A percentile compares a stretch with the other conserved stretches of the same genome.
These are phyloP conservation scores for Strongylocentrotus purpuratus DNA, from an alignment of 35 echinoderm and acorn worm species.

Conservation along the genomic window DNA sequence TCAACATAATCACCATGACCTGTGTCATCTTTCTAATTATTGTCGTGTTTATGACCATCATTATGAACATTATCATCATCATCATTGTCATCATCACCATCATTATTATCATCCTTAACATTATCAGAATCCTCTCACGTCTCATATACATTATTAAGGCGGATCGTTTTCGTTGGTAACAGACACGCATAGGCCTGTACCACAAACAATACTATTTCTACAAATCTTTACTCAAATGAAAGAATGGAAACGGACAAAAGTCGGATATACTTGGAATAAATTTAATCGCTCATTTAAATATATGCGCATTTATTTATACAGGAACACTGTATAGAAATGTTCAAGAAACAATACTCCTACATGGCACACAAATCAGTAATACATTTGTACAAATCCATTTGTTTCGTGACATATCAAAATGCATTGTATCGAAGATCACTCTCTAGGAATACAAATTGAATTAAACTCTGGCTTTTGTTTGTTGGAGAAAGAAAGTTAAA, in stretches of 20 bases:
- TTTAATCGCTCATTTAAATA: conserved; percentile 54
- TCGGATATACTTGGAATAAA: background rate
- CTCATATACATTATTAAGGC: background rate
- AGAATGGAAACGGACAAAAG: background rate
- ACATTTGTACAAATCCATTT: background rate
- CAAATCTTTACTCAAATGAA: background rate
- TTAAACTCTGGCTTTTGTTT: background rate
- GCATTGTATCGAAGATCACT: background rate
- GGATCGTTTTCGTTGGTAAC: background rate
- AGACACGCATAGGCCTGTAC: background rate
- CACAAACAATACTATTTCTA: background rate
- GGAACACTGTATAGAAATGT: conserved; percentile 5
- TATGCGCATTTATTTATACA: conserved; percentile 48
- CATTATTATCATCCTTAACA: background rate
- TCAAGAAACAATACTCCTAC: background rate
- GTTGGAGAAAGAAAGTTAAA: background rate
- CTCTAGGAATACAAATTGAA: background rate
- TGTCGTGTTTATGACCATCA: too few species aligned
- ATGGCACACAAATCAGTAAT: background rate
- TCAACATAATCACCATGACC: too few species aligned
- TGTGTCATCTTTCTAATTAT: too few species aligned
- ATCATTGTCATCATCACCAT: background rate
- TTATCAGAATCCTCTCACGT: background rate
- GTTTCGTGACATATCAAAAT: background rate
- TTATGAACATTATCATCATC: background rate